Evolutionary conservation across 2,888 invertebrate genomes (phyloP), one percentile per base, ranked within the genome.

Genomic region (Crioceris asparagi): DNA sequence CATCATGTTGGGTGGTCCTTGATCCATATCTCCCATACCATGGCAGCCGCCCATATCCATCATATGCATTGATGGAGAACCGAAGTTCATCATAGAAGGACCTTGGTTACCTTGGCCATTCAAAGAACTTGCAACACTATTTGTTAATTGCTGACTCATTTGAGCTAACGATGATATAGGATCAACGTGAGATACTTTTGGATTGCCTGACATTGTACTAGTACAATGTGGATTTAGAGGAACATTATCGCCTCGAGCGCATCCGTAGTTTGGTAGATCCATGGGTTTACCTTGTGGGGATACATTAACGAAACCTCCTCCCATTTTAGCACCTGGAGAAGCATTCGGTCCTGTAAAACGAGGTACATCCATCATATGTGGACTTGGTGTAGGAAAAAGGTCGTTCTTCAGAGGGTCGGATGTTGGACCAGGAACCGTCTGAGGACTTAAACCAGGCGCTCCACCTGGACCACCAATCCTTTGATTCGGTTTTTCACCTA

Each of bases 141-240:
- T 86, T 10, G 90, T 87, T 46, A 92, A 66, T 59, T 90, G 88
- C 57, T 92, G 91, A 44, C 88, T 88, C 92, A 92, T 92, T 65
- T 92, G 91, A 37, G 91, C 90, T 55, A 92, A 71, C 6, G 91
- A 92, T 35, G 90, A 86, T 53, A 92, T 92, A 1, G 92, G 92
- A 69, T 92, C 92, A 64, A 92, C 92, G 58, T 77, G 86, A 56
- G 74, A 70, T 59, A 64, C 74, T 67, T 75, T 79, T 53, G 63
- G 75, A 64, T 57, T 77, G 59, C 62, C 69, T 52, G 62, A 68
- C 65, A 55, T 73, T 62, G 64, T 62, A 45, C 67, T 68, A 35
- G 69, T 69, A 47, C 72, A 75, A 49, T 78, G 77, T 1, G 78
- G 79, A 62, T 79, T 78, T 26, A 79, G 57, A 29, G 79, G 79